These are phyloP conservation scores for Parapristionchus giblindavisi DNA, from an alignment of 2,888 invertebrate species.

Conservation along the genomic window DNA sequence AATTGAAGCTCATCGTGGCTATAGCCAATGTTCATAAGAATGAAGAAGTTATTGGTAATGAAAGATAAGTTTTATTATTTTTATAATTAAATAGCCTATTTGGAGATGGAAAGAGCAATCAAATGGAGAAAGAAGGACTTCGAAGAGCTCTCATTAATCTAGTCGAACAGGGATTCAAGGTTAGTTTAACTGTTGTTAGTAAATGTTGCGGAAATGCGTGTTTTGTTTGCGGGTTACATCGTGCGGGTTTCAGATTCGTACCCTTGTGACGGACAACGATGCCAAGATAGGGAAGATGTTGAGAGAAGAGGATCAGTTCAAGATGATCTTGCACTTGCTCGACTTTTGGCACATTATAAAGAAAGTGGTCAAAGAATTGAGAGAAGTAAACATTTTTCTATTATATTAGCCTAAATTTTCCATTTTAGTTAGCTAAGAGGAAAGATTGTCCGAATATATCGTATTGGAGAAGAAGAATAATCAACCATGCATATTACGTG, in stretches of 20 bases:
- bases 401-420: neutral
- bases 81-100: neutral
- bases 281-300: neutral
- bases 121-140: slow-evolving; percentile 5
- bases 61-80: neutral
- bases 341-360: slow-evolving; percentile 15
- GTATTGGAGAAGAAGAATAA: neutral
- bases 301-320: neutral
- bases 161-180: neutral
- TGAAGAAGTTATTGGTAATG: neutral
- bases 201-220: too few species aligned
- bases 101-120: neutral
- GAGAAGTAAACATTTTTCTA: neutral
- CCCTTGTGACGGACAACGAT: neutral
- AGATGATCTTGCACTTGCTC: neutral
- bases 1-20: neutral
- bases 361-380: neutral
- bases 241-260: neutral
- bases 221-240: too few species aligned
- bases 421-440: neutral
- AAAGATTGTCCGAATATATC: neutral
- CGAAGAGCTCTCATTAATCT: neutral
- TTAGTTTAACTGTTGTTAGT: neutral
- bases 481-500: slow-evolving; percentile 16
- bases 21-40: neutral